Percentiles rank a stretch among this genome's conserved stretches.
Evolutionary conservation across 1,140 invertebrate species (phyloP).

Genomic region (Magallana gigas): DNA sequence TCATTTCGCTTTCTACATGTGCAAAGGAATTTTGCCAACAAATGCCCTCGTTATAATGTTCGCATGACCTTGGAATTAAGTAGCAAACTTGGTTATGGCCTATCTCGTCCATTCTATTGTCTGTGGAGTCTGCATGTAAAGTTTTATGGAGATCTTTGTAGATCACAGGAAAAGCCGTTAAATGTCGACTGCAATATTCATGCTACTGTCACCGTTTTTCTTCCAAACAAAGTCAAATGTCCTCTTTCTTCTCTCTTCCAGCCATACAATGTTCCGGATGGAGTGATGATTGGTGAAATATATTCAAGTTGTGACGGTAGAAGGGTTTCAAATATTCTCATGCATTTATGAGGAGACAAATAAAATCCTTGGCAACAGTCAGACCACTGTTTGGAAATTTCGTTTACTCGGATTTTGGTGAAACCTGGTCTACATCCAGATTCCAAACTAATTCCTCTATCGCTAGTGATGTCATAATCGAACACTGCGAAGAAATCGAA

Average conservation of each 20-base stretch:
- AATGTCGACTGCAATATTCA: neutral
- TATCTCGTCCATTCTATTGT: neutral
- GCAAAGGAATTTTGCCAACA: neutral
- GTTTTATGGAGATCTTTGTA: neutral
- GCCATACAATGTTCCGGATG: neutral
- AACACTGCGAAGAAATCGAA: slow-evolving; percentile 5
- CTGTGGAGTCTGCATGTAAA: neutral
- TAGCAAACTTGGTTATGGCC: neutral
- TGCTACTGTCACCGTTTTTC: neutral
- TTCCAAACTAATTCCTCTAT: neutral
- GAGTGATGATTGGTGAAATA: neutral
- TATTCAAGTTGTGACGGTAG: neutral
- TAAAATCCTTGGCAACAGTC: neutral
- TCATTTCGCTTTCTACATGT: neutral
- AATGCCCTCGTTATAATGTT: neutral
- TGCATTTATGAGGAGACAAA: neutral
- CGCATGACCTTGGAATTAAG: neutral
- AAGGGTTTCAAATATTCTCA: neutral
- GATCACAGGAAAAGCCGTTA: neutral
- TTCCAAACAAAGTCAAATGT: slow-evolving; percentile 6
- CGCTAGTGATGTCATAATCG: neutral
- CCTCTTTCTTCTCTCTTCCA: slow-evolving; percentile 5
- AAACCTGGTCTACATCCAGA: neutral
- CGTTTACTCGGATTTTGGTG: neutral
- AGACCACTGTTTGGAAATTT: neutral